Base-by-base conservation (phyloP, 2,888 invertebrate genomes). In the Congeria kusceri region DNA sequence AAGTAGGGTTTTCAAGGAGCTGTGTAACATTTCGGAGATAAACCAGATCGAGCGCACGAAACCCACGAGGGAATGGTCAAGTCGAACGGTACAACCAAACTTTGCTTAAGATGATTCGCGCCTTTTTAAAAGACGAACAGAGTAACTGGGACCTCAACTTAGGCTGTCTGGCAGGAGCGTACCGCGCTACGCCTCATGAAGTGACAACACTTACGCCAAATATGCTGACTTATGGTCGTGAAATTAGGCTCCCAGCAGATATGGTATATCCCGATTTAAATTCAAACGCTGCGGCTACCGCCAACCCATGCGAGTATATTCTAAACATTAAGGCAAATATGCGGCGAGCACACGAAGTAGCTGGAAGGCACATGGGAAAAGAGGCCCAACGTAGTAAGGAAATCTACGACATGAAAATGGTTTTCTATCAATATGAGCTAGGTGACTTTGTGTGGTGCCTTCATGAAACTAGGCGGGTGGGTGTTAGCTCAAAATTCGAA, bases 221-320 rank as follows among this genome's bases (percentile, higher is more conserved):
- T 28, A 9, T 84, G 46, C 32, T 83, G 11, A 75, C 80, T 64
- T 23, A 80, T 11, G 84, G 84, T 18, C 39, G 76, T n/a, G 77
- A 84, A 53, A 72, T 80, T 0, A 46, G 73, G 23, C 46, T 77
- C 32, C 77, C 82, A 46, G 66, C 67, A 18, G 82, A 83, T 28
- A 11, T 75, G 18, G 3, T 65, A 25, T 75, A 57, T 44, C 39
- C 44, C 28, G 28, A n/a, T 9, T n/a, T 28, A 23, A 58, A 28
- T 11, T 11, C 20, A n/a, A 58, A 25, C 25, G 18, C 9, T 18
- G 9, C 20, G 9, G 23, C 15, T 9, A 9, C 7, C 9, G 23
- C 9, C 7, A 18, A 27, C n/a, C 5, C 25, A 9, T n/a, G n/a
- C 23, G 23, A 39, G 27, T 63, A 46, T 25, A 18, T 67, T 27